Evolutionary conservation across 2,888 invertebrate species (phyloP).

Genomic region (Drosophila mulleri): DNA sequence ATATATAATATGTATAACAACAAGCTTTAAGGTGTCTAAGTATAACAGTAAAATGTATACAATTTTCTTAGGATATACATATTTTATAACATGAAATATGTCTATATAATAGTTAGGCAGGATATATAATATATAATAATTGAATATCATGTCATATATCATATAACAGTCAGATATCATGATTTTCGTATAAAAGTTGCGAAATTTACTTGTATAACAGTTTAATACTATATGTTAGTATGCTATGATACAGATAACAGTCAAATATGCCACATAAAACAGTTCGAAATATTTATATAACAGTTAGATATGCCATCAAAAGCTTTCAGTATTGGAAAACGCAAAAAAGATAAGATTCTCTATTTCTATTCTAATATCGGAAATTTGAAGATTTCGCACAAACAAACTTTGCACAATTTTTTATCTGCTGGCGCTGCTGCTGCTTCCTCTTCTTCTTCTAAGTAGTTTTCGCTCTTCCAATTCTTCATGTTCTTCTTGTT

Average conservation of each 20-base stretch:
- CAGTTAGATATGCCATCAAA: not conserved
- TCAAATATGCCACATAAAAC: not conserved
- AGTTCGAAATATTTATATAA: not conserved
- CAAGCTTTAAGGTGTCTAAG: not conserved
- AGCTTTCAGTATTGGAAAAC: constrained; percentile 5
- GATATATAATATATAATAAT: not conserved
- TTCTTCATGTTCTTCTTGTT: not conserved
- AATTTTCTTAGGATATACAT: not conserved
- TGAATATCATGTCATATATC: not conserved
- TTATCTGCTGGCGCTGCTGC: not conserved
- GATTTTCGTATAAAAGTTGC: not conserved
- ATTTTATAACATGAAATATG: not conserved
- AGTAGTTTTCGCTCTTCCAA: not conserved
- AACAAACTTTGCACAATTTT: not conserved
- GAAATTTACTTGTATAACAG: not conserved
- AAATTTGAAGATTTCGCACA: not conserved
- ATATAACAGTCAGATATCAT: not conserved
- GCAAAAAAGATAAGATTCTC: not conserved
- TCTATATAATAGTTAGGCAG: not conserved
- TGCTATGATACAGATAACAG: not conserved
- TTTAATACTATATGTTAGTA: not conserved
- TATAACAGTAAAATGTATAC: not conserved
- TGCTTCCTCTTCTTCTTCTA: not conserved
- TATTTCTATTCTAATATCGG: not conserved
- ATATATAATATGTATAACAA: not conserved